Base-by-base conservation (phyloP, 2,113 vertebrate genomes). In the Balaeniceps rex region DNA sequence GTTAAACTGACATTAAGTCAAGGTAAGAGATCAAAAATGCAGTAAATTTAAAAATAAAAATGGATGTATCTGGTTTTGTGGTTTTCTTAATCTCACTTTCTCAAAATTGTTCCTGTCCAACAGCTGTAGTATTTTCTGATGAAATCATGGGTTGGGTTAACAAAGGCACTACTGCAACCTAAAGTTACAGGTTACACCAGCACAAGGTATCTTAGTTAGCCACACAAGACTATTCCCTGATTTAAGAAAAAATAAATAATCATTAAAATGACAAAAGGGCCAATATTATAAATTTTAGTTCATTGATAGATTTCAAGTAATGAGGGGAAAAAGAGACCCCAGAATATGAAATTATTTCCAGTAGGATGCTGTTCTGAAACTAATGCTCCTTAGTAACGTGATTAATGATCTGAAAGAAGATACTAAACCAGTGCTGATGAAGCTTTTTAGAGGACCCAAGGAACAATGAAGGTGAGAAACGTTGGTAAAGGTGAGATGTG, bases 381-480 rank as follows among this genome's bases (percentile, higher is more conserved):
- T 44, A 86, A 72, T 77, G 63, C 54, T 96, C 63, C 33, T 94
- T 95, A 94, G 68, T 57, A 80, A 77, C 25, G 51, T 83, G 91
- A 97, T 95, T 94, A 93, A 94, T 83, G 88, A 69, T 70, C 87
- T 93, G 93, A 70, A 87, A 87, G 83, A 74, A 74, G 68, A 47
- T 42, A 94, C 66, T 90, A 95, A 94, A 58, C 72, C 51, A 23
- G 69, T 47, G 69, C 72, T 87, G 87, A 87, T 87, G 87, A 87
- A 74, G 80, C 83, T 95, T 94, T 94, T 90, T 44, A 38, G 72
- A 75, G 72, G 79, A 93, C 47, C 60, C 63, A 74, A 74, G 83
- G 47, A 92, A 88, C 36, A 25, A 91, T 81, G 91, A 46, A 94
- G 49, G 69, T 94, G 79, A 95, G 66, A 78, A 96, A 95, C 29